Conservation (phyloP, 2,888 invertebrate genomes). For the Aphodius granarius region DNA sequence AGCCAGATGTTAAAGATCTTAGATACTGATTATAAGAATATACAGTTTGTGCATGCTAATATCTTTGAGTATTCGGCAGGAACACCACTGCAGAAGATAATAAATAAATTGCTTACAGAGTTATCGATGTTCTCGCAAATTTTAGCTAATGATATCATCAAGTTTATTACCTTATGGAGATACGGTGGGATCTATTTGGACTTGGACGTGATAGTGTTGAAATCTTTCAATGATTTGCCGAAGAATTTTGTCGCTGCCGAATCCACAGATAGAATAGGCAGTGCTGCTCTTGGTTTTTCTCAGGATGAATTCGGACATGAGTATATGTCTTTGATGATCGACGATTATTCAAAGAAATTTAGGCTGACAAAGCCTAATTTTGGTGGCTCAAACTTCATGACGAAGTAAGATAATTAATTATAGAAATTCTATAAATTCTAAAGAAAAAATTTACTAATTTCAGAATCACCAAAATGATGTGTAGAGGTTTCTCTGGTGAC, state of each 20-base stretch:
- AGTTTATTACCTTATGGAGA: conserved; percentile 71
- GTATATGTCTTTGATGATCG: conserved; percentile 60
- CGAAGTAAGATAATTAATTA: conserved; percentile 51
- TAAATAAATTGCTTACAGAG: conserved; percentile 53
- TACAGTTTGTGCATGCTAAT: conserved; percentile 57
- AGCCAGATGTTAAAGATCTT: conserved; percentile 51
- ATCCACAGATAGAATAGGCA: conserved; percentile 61
- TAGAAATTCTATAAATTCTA: background rate
- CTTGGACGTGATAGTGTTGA: conserved; percentile 70
- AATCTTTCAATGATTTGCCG: conserved; percentile 58
- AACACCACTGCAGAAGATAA: conserved; percentile 63
- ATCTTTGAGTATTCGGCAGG: conserved; percentile 57
- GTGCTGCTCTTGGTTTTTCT: conserved; percentile 68
- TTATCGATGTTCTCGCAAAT: conserved; percentile 60
- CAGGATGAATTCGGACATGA: conserved; percentile 58
- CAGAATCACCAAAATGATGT: conserved; percentile 59
- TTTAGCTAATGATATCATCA: conserved; percentile 67
- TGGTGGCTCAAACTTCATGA: conserved; percentile 70
- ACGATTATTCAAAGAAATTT: conserved; percentile 45
- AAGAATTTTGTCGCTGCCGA: conserved; percentile 67
- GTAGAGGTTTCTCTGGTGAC: conserved; percentile 48
- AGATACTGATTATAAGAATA: conserved; percentile 54
- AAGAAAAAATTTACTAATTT: conserved; percentile 19
- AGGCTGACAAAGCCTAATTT: conserved; percentile 56
- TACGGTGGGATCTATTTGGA: conserved; percentile 80